Percentiles rank a stretch among this genome's conserved stretches.
These are phyloP conservation scores for Byasa hedistus DNA, from an alignment of 2,888 invertebrate species.

Conservation along the genomic window DNA sequence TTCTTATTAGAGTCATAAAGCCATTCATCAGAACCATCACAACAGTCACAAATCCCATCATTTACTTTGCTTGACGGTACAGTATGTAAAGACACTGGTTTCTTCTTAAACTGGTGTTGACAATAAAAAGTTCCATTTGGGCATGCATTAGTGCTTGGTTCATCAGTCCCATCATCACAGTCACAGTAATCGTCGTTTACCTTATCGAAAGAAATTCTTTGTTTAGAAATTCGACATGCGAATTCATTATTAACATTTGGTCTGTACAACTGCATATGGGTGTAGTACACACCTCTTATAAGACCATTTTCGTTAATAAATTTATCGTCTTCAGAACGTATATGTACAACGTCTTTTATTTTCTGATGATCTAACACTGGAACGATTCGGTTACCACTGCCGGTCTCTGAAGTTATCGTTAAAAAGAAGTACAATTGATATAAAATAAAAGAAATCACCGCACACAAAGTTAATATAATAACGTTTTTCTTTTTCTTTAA, in stretches of 20 bases:
- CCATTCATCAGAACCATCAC: conserved; percentile 95
- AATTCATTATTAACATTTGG: conserved; percentile 62
- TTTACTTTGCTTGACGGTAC: conserved; percentile 90
- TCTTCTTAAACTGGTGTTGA: conserved; percentile 72
- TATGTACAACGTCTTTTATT: conserved; percentile 46
- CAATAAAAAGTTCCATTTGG: conserved; percentile 91
- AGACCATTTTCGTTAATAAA: conserved; percentile 66
- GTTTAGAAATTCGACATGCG: conserved; percentile 63
- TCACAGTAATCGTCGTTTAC: conserved; percentile 94
- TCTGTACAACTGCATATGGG: conserved; percentile 60
- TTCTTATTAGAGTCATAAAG: conserved; percentile 41
- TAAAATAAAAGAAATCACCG: conserved; percentile 60
- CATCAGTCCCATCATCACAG: conserved; percentile 88
- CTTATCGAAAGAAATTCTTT: conserved; percentile 57
- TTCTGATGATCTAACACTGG: conserved; percentile 52
- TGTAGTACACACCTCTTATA: conserved; percentile 62
- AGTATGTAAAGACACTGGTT: conserved; percentile 56
- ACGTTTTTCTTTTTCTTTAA: conserved; percentile 70
- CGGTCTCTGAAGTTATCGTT: conserved; percentile 56
- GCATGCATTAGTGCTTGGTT: conserved; percentile 95
- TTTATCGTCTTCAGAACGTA: conserved; percentile 61
- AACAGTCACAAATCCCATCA: conserved; percentile 96
- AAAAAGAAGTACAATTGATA: conserved; percentile 72
- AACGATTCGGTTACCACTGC: conserved; percentile 46
- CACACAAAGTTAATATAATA: conserved; percentile 55